These are phyloP conservation scores for Heliconius cydno DNA, from an alignment of 2,888 invertebrate species.

Conservation along the genomic window DNA sequence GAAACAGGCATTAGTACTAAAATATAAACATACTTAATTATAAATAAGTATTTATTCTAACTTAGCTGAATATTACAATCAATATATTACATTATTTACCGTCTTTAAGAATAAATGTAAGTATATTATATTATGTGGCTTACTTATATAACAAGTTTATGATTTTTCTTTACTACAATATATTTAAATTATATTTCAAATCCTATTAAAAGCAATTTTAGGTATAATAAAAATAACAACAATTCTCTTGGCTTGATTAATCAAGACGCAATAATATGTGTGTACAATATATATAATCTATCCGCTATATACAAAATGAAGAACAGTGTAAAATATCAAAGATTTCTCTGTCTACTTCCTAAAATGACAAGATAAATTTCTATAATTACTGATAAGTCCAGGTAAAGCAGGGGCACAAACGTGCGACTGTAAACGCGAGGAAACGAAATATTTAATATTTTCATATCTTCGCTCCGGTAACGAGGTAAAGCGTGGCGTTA, in stretches of 20 bases:
- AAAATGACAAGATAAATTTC: no score
- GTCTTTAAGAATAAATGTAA: background rate
- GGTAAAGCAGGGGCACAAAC: no score
- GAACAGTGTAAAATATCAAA: no score
- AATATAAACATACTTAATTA: conserved; percentile 43
- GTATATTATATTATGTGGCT: background rate
- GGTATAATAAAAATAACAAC: no score
- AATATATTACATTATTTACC: conserved; percentile 6
- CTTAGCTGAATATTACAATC: conserved; percentile 31
- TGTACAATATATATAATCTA: no score
- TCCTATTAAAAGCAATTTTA: background rate
- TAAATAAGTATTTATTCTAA: conserved; percentile 46
- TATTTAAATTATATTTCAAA: background rate
- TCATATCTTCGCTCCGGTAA: no score
- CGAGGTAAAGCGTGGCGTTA: no score
- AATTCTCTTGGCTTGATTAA: background rate
- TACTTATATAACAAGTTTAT: background rate
- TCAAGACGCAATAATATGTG: background rate
- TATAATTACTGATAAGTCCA: no score
- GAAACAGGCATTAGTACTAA: conserved; percentile 40
- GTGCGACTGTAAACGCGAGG: no score
- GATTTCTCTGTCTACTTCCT: no score
- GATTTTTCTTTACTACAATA: background rate
- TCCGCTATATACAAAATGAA: no score
- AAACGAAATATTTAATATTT: no score